phyloP scores from a whole-genome alignment of 2,888 invertebrate genomes.

The Hyposoter dolosus region DNA sequence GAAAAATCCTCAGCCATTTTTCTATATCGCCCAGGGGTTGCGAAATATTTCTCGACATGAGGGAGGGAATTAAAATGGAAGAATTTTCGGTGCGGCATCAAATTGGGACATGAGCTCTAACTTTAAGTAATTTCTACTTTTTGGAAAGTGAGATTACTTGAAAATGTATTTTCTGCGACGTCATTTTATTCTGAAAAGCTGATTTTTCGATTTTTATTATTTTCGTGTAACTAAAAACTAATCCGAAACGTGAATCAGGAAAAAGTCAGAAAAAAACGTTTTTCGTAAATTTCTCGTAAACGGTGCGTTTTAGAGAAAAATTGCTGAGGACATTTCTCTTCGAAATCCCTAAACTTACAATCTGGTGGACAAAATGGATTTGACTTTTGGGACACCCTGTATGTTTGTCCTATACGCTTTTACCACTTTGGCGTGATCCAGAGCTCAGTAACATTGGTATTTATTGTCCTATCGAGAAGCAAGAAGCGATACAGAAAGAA shows the following conservation, averaged over 20 bases:
- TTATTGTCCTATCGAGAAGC: neutral
- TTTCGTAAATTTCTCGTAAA: neutral
- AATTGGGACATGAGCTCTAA: too few relatives aligned
- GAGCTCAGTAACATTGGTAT: slow-evolving; percentile 11
- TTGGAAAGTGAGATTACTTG: too few relatives aligned
- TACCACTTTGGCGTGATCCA: slow-evolving; percentile 7
- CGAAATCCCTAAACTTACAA: neutral
- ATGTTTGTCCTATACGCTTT: neutral
- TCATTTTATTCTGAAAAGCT: too few relatives aligned
- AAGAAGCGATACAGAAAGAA: neutral
- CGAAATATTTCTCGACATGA: neutral
- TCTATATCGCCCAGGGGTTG: neutral
- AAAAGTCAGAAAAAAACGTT: neutral
- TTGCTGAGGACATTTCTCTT: neutral
- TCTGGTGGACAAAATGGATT: neutral
- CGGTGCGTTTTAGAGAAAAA: neutral
- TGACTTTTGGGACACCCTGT: neutral
- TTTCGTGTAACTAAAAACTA: neutral
- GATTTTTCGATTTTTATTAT: too few relatives aligned
- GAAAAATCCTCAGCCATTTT: neutral
- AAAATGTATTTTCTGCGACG: too few relatives aligned
- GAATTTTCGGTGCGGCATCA: too few relatives aligned
- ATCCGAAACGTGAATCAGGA: neutral
- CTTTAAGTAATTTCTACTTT: too few relatives aligned
- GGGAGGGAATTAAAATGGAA: too few relatives aligned